phyloP scores from a whole-genome alignment of 2,113 vertebrate genomes.

The Muntiacus reevesi region DNA sequence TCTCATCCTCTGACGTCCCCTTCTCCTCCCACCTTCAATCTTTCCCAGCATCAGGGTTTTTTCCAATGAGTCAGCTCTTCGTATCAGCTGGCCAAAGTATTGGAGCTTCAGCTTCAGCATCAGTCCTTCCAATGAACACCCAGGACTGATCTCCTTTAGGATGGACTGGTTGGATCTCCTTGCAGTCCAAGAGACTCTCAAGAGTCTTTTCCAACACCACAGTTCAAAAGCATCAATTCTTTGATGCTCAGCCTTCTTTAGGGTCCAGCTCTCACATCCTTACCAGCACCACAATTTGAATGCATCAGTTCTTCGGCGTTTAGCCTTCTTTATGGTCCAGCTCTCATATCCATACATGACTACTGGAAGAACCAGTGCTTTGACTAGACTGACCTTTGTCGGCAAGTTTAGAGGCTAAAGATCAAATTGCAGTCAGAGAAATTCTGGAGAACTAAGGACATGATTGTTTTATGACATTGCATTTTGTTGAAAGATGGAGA shows the following conservation, averaged over 20 bases:
- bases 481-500: background rate
- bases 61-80: background rate
- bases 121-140: background rate
- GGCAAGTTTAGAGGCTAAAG: background rate
- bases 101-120: background rate
- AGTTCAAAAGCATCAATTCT: background rate
- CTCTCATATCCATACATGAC: background rate
- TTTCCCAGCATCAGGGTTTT: background rate
- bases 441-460: background rate
- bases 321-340: background rate
- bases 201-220: background rate
- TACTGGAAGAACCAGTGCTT: background rate
- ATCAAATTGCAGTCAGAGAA: background rate
- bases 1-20: background rate
- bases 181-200: background rate
- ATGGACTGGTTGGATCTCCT: background rate
- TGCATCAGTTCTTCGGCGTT: fast-evolving
- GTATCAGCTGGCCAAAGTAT: background rate
- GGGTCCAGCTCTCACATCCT: background rate
- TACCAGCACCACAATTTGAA: background rate
- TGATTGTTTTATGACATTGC: background rate
- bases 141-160: background rate
- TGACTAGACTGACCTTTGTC: background rate
- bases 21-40: background rate
- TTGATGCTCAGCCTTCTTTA: background rate